Evolutionary conservation across 2,797 vertebrate species (phyloP), one percentile per base, ranked within the genome.

Genomic region (Artibeus lituratus): DNA sequence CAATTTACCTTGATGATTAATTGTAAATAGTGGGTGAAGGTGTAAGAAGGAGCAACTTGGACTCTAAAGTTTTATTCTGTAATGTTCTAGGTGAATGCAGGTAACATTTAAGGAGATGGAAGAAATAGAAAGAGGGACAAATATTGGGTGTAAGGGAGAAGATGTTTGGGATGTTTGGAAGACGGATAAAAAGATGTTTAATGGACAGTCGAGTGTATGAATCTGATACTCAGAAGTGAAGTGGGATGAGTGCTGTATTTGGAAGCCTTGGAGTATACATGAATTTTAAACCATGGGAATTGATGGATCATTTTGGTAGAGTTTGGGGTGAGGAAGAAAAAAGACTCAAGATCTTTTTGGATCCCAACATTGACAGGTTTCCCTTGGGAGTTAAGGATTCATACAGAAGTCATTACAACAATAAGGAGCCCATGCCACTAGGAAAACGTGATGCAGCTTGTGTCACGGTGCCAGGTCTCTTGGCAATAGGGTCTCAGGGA

Each of bases 381-480:
- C 37, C 32, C 18, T 19, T 55, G 51, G n/a, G 10, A 87, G 59
- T 69, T 69, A 39, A 53, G 37, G 55, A 81, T 7, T 35, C 16
- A 1, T 53, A 9, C 55, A 26, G 53, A 51, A n/a, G 24, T 49
- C 65, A 37, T 47, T 44, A 35, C 26, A 51, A 37, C n/a, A 37
- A 15, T 19, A 21, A 49, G 78, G 29, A 44, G 42, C 21, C 10
- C 16, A 5, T 19, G 14, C 11, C 10, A 21, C 0, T 6, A 86
- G 84, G 49, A 57, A 42, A 77, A 51, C 6, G 19, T 7, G 22
- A 11, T 14, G 7, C 35, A 53, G 39, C 14, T 51, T 10, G 9
- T 53, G 16, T 7, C 19, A 4, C 0, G 18, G 6, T 3, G 2
- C 14, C 5, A 2, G 7, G 29, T 26, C 14, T 49, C 26, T n/a